Evolutionary conservation across 2,888 invertebrate species (phyloP), one percentile per base, ranked within the genome.

Genomic region (Rutpela maculata): DNA sequence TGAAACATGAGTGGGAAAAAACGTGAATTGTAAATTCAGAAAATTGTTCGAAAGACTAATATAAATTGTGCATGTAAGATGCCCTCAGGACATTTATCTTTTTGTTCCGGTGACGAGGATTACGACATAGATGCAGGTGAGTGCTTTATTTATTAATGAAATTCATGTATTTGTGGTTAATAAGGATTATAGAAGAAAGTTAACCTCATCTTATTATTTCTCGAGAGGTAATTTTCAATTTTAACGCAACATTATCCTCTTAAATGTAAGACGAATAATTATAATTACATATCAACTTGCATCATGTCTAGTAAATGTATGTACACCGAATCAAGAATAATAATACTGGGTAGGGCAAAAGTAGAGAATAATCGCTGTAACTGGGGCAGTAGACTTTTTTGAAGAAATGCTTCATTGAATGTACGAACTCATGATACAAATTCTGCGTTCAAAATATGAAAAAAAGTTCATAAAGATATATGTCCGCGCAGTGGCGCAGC

Each of bases 71-170:
- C 50, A 74, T 57, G 73, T 38, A 71, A 67, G 38, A 79, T 79
- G 78, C 78, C 78, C 63, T 79, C 78, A 9, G 76, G 78, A 11
- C 78, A 74, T 76, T 43, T 76, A 62, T 79, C 78, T 38, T 67
- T 76, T 69, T 79, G 76, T 76, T 79, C 78, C 59, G 75, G 75
- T n/a, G 78, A 79, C 59, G 78, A 79, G 26, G 78, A 79, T 74
- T 79, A 79, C 71, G 78, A 79, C 72, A 79, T 79, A 43, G 78
- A 79, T 43, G 76, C 78, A 79, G 78, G 78, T 79, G 78, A 79
- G 78, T 78, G 43, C 17, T 19, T n/a, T 22, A 11, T 19, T n/a
- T 22, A 11, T 35, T 65, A 15, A 19, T 7, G 5, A 59, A 22
- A 5, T 15, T 12, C 19, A 22, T 59, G 18, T 19, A 11, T n/a